These are phyloP conservation scores for Lepidurus couesii DNA, from an alignment of 1,140 invertebrate species.

Conservation along the genomic window DNA sequence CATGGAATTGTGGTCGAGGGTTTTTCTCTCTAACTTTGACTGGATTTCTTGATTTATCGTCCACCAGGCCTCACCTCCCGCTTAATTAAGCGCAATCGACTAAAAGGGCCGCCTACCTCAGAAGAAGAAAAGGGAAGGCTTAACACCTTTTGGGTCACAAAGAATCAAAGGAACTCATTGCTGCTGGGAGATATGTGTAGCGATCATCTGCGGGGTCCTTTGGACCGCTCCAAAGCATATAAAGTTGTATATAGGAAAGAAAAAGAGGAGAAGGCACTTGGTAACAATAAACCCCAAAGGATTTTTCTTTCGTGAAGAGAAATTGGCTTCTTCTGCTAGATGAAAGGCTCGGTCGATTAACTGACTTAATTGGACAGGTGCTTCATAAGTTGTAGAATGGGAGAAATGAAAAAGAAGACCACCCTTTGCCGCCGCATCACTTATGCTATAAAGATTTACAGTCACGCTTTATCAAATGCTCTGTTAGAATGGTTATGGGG, in stretches of 20 bases:
- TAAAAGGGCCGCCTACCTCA: constrained; percentile 4
- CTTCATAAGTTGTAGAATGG: constrained; percentile 6
- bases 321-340: neutral
- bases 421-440: constrained; percentile 1
- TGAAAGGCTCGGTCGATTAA: neutral
- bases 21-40: no score
- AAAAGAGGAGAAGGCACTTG: neutral
- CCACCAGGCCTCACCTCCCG: neutral
- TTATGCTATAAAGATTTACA: no score
- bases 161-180: neutral
- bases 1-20: no score
- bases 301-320: neutral
- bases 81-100: constrained; percentile 19
- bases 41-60: constrained; percentile 1
- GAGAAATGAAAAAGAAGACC: constrained; percentile 2
- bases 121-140: constrained; percentile 16
- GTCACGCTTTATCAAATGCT: no score
- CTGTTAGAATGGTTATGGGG: no score
- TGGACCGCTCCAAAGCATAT: no score
- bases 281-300: no score
- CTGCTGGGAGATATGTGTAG: neutral
- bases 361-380: constrained; percentile 21
- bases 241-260: neutral
- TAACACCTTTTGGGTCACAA: neutral
- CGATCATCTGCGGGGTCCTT: neutral